Percentiles rank a stretch among this genome's conserved stretches.
phyloP scores from a whole-genome alignment of 2,888 invertebrate genomes.

The Spicauda simplicius region DNA sequence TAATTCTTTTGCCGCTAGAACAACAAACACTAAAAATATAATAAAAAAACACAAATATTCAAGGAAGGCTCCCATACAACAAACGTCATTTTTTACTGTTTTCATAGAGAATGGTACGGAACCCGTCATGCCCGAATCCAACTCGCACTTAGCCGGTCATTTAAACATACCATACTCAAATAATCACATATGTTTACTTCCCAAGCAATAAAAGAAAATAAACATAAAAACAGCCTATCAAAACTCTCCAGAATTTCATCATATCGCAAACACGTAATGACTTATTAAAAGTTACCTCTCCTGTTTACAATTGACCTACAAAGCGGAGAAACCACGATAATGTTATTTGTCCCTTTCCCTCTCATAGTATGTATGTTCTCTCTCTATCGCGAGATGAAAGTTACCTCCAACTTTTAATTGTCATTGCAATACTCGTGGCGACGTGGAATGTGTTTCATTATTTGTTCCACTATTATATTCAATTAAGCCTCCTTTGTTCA shows the following conservation, averaged over 20 bases:
- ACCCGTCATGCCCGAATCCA: no score
- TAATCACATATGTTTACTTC: not conserved
- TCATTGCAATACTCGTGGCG: slow-evolving; percentile 30
- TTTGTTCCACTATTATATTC: slow-evolving; percentile 8
- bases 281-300: slow-evolving; percentile 47
- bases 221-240: not conserved
- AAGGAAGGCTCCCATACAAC: no score
- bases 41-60: no score
- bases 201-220: not conserved
- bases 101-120: no score
- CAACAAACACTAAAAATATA: no score
- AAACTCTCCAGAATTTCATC: not conserved
- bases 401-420: slow-evolving; percentile 40
- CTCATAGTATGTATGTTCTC: slow-evolving; percentile 10
- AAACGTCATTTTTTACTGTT: no score
- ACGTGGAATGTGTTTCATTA: not conserved
- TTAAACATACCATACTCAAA: no score
- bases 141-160: no score
- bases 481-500: not conserved
- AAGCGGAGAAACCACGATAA: slow-evolving; percentile 40
- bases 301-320: slow-evolving; percentile 48
- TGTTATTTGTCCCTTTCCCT: slow-evolving; percentile 26
- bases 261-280: slow-evolving; percentile 36
- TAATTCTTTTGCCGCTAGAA: no score
- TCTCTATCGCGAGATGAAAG: slow-evolving; percentile 34